phyloP scores from a whole-genome alignment of 2,113 vertebrate genomes.

The Malurus alboscapulatus region DNA sequence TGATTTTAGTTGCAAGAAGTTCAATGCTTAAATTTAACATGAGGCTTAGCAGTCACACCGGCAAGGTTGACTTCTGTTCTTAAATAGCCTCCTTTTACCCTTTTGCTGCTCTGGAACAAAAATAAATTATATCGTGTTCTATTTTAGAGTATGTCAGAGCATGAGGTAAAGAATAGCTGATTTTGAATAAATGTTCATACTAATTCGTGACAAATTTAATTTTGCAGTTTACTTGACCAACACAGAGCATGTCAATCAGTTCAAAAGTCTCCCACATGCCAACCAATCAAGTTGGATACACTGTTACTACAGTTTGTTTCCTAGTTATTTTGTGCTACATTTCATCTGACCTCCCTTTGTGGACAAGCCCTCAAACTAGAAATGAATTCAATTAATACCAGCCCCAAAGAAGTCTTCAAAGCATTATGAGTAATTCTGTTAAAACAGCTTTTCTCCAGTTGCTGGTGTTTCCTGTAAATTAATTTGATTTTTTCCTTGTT shows the following conservation, averaged over 20 bases:
- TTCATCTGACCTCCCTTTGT: background rate
- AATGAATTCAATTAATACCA: background rate
- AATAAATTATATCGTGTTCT: background rate
- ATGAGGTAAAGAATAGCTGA: background rate
- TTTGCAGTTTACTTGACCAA: background rate
- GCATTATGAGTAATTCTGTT: background rate
- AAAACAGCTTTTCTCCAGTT: background rate
- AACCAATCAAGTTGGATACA: background rate
- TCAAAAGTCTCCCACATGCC: background rate
- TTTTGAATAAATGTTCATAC: background rate
- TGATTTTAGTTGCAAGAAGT: background rate
- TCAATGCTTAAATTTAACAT: background rate
- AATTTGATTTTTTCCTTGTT: background rate
- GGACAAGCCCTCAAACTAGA: background rate
- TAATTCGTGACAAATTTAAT: background rate
- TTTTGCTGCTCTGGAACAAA: background rate
- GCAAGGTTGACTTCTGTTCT: background rate
- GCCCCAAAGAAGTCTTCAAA: background rate
- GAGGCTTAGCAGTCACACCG: background rate
- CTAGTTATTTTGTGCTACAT: background rate
- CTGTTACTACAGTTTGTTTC: background rate
- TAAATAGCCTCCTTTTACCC: background rate
- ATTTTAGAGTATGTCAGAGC: background rate
- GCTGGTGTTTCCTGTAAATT: background rate
- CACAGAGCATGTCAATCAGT: background rate